Evolutionary conservation across 2,113 vertebrate species (phyloP).

Genomic region (Chloropsis cyanopogon): DNA sequence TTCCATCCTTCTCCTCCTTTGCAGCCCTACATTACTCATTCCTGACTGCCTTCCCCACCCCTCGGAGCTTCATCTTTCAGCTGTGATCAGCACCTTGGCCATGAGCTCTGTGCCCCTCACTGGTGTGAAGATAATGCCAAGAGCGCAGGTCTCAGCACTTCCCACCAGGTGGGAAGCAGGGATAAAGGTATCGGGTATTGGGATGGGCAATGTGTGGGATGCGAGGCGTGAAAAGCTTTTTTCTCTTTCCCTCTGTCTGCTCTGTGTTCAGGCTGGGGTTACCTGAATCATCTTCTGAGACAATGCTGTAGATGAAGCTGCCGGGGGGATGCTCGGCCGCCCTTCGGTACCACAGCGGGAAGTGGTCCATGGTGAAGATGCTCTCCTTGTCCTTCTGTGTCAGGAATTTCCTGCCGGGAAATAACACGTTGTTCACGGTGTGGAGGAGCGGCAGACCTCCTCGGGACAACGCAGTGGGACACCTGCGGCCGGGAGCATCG

Average conservation of each 20-base stretch:
- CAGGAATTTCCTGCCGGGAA: slow-evolving; percentile 84
- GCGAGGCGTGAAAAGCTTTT: background rate
- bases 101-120: fast-evolving
- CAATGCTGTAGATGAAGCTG: slow-evolving; percentile 87
- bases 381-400: slow-evolving; percentile 83
- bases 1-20: background rate
- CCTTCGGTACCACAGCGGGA: slow-evolving; percentile 93
- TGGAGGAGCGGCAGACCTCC: background rate
- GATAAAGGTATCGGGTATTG: fast-evolving
- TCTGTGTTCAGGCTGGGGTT: background rate
- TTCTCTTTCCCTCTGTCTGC: background rate
- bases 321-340: slow-evolving; percentile 85
- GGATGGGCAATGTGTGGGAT: fast-evolving
- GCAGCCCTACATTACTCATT: background rate
- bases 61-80: background rate
- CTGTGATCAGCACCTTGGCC: background rate
- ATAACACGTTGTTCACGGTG: background rate
- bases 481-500: too few species aligned
- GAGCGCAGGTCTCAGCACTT: background rate
- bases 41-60: background rate
- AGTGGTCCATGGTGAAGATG: slow-evolving; percentile 91
- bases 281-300: slow-evolving; percentile 83
- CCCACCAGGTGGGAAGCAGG: fast-evolving
- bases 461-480: fast-evolving
- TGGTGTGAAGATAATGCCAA: fast-evolving